phyloP scores from a whole-genome alignment of 2,797 vertebrate species.

The Caiman crocodilus region DNA sequence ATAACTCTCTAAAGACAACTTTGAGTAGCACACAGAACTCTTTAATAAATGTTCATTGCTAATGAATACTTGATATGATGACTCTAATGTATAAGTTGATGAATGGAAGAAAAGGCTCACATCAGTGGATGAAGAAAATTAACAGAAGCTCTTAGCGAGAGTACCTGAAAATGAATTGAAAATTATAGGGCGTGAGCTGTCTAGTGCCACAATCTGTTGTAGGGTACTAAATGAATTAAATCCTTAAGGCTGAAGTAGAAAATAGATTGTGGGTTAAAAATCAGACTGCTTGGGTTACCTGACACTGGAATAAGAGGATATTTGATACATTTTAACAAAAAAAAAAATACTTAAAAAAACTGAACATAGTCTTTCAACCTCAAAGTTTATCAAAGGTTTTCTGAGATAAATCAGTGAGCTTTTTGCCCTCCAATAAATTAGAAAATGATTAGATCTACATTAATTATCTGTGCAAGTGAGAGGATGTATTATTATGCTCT shows the following conservation, averaged over 20 bases:
- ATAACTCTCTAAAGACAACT: conserved; percentile 23
- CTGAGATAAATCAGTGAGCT: not conserved
- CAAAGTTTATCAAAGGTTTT: not conserved
- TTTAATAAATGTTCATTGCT: conserved; percentile 38
- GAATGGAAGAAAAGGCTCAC: not conserved
- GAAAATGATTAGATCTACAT: not conserved
- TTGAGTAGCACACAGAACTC: conserved; percentile 17
- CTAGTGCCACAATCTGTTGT: not conserved
- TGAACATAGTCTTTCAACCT: not conserved
- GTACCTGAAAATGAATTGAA: not conserved
- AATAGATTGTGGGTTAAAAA: not conserved
- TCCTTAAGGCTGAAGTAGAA: not conserved
- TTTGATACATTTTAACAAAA: not conserved
- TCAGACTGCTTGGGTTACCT: not conserved
- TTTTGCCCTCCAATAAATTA: not conserved
- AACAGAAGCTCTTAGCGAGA: not conserved
- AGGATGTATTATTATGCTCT: not conserved
- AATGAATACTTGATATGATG: conserved; percentile 8
- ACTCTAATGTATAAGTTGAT: conserved; percentile 21
- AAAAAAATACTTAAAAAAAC: not conserved
- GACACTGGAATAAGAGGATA: not conserved
- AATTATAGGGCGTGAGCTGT: not conserved
- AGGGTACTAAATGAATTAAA: conserved; percentile 32
- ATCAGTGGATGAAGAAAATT: conserved; percentile 28
- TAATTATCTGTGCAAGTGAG: conserved; percentile 12